Base-by-base conservation (phyloP, 2,797 vertebrate species). In the Philypnodon macrostomus region DNA sequence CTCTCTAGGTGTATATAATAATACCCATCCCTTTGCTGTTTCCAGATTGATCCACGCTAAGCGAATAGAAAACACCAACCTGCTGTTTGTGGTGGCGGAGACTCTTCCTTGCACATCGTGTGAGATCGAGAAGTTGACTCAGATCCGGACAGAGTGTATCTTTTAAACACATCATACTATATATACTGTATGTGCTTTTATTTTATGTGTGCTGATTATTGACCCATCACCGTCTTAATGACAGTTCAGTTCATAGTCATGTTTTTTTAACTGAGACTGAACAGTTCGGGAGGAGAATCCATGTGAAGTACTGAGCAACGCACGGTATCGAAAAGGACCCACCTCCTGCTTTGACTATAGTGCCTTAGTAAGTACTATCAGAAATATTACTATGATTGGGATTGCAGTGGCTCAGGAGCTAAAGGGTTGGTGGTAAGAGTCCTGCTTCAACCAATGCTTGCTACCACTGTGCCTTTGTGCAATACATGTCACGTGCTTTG, bases 291-390 rank as follows among this genome's bases (percentile, higher is more conserved):
- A 97, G 75, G 87, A 90, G 57, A 88, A 90, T 77, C 89, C 90
- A 15, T 99, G 96, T 72, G 94, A 97, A 61, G 90, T 96, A 55
- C 90, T 96, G 70, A 93, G 93, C 75, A 92, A 91, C 18, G 93
- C 95, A 3, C 89, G 96, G 2, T 98, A 97, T 80, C 90, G 96
- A 42, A 95, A 94, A 91, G 95, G 95, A 46, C 96, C 96, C 1
- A 88, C 92, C 45, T 92, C 93, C 89, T 99, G 96, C 90, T 98
- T 98, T 53, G 96, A 99, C 88, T 98, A 97, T 87, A 97, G 94
- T 85, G 84, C 87, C 74, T 92, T 93, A 90, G 96, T 99, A 56
- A 75, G 73, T 53, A 39, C 4, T 11, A 26, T 32, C 12, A 30
- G 18, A 16, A 12, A 29, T 10, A 29, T 8, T 10, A 11, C n/a